These are phyloP conservation scores for Sericinus montela DNA, from an alignment of 2,888 invertebrate genomes.

Conservation along the genomic window DNA sequence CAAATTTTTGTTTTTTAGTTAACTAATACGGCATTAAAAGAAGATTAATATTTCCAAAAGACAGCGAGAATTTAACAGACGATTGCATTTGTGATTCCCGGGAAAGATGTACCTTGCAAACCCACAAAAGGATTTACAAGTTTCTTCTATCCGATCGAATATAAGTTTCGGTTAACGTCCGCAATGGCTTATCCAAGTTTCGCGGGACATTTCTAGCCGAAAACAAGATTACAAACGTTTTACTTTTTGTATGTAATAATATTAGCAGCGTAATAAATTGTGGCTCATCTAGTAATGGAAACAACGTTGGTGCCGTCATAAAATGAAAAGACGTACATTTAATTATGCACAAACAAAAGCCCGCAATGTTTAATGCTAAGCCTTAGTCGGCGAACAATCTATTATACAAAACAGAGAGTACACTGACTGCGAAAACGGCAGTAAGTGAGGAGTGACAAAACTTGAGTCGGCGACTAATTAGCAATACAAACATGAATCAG, in stretches of 20 bases:
- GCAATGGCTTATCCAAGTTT: slow-evolving; percentile 39
- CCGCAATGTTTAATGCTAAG: slow-evolving; percentile 45
- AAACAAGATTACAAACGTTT: neutral
- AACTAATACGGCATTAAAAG: neutral
- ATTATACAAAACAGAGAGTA: slow-evolving; percentile 59
- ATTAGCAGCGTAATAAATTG: neutral
- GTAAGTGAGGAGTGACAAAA: slow-evolving; percentile 75
- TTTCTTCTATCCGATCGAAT: slow-evolving; percentile 61
- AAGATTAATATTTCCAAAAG: slow-evolving; percentile 8
- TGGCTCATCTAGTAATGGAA: slow-evolving; percentile 3
- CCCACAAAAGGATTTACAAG: slow-evolving; percentile 62
- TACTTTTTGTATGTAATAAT: too few species aligned
- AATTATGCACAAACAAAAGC: slow-evolving; percentile 55
- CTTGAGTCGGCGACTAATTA: slow-evolving; percentile 76
- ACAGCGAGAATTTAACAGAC: slow-evolving; percentile 21
- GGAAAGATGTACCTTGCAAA: slow-evolving; percentile 61
- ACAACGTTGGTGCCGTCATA: slow-evolving; percentile 4
- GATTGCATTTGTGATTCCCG: slow-evolving; percentile 35
- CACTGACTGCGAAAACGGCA: slow-evolving; percentile 44
- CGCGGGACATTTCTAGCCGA: slow-evolving; percentile 27
- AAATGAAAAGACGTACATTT: slow-evolving; percentile 44
- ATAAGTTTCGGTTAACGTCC: slow-evolving; percentile 51
- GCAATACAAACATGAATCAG: slow-evolving; percentile 79
- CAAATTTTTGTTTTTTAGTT: neutral
- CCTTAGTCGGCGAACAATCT: slow-evolving; percentile 58